Evolutionary conservation across 2,797 vertebrate species (phyloP).

Genomic region (Peromyscus eremicus): DNA sequence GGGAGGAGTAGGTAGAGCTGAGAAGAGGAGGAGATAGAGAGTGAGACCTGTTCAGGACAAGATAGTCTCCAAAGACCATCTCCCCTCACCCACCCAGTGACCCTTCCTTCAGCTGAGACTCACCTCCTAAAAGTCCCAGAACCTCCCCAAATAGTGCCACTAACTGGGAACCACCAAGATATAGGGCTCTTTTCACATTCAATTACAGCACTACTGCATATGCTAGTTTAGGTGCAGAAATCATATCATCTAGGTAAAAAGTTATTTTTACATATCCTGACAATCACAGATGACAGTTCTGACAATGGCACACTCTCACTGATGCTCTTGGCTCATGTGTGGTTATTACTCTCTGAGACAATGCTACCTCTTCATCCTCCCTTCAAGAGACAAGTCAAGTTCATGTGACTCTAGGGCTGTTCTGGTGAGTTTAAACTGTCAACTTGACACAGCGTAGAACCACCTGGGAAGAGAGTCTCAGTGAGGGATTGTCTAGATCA

Average conservation of each 20-base stretch:
- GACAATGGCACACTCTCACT: not conserved
- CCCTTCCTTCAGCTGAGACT: not conserved
- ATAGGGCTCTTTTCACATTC: not conserved
- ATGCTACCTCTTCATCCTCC: too few relatives aligned
- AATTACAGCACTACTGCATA: not conserved
- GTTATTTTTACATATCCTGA: not conserved
- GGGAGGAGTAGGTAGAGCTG: too few relatives aligned
- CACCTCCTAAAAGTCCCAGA: not conserved
- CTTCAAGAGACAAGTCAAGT: not conserved
- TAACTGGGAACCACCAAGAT: not conserved
- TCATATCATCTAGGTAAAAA: not conserved
- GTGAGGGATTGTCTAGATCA: not conserved
- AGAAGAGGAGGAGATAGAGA: not conserved
- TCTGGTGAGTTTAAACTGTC: not conserved
- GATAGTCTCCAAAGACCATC: not conserved
- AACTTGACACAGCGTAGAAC: not conserved
- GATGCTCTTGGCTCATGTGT: not conserved
- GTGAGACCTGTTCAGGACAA: not conserved
- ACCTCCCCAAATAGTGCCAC: not conserved
- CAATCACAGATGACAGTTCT: not conserved
- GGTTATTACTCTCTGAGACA: not conserved
- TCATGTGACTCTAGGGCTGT: not conserved
- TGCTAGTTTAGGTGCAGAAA: too few relatives aligned
- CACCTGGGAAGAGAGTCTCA: not conserved
- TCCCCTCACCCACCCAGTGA: not conserved